Conservation (phyloP, 2,888 invertebrate species). For the Eupithecia subfuscata region DNA sequence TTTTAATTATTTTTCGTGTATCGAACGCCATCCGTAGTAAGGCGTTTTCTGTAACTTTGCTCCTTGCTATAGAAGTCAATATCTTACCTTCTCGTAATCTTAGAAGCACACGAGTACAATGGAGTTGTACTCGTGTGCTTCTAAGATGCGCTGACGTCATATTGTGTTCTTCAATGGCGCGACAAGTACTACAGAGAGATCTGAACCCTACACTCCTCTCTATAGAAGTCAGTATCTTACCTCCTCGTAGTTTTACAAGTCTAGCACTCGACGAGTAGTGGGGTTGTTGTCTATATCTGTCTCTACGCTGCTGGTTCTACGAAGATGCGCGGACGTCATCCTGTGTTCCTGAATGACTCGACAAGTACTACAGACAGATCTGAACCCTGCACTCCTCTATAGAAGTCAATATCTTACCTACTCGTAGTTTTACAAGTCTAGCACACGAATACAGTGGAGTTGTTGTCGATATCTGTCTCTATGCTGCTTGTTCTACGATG, state of each 20-base stretch:
- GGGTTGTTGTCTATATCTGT: constrained; percentile 78
- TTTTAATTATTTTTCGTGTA: too few relatives aligned
- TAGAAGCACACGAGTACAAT: constrained; percentile 77
- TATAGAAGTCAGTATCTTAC: constrained; percentile 3
- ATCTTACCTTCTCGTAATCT: constrained; percentile 50
- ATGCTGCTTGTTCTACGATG: constrained; percentile 73
- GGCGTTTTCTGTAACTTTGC: too few relatives aligned
- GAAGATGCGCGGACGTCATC: constrained; percentile 58
- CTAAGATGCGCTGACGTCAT: constrained; percentile 61
- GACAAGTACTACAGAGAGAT: constrained; percentile 48
- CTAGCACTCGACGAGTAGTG: constrained; percentile 76
- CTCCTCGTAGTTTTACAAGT: constrained; percentile 62
- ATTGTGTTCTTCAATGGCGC: constrained; percentile 88
- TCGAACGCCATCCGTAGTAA: too few relatives aligned
- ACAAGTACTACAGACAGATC: too few relatives aligned
- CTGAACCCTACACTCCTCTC: too few relatives aligned
- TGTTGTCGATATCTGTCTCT: constrained; percentile 76
- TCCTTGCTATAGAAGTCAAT: background rate
- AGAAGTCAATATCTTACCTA: constrained; percentile 12
- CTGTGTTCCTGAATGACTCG: constrained; percentile 89
- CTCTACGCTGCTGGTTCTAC: constrained; percentile 74
- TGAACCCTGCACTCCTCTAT: background rate
- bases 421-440: constrained; percentile 65
- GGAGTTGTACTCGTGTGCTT: constrained; percentile 71
- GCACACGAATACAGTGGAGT: constrained; percentile 77